Evolutionary conservation across 2,113 vertebrate genomes (phyloP).

Genomic region (Sula dactylatra): DNA sequence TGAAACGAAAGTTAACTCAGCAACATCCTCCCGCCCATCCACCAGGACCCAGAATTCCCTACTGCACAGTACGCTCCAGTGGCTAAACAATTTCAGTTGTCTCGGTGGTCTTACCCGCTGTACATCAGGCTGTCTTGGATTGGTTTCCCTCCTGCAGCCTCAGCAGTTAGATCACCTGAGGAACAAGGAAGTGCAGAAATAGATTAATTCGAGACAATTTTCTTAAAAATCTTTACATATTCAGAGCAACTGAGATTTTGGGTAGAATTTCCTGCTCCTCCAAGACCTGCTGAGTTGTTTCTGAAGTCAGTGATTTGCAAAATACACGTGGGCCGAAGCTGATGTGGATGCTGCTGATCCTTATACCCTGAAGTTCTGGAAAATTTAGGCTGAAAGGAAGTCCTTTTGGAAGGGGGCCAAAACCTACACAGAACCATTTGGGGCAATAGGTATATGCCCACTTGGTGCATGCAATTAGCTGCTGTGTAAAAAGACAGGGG

Average conservation of each 20-base stretch:
- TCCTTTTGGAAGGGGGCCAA: not conserved
- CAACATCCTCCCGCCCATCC: not conserved
- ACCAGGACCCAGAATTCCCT: not conserved
- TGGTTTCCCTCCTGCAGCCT: conserved; percentile 76
- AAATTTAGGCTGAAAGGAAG: not conserved
- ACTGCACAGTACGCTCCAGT: not conserved
- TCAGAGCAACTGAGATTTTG: not conserved
- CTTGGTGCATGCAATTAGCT: not conserved
- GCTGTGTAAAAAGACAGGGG: not conserved
- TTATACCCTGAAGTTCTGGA: not conserved
- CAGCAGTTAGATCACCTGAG: conserved; percentile 83
- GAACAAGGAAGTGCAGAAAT: not conserved
- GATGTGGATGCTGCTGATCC: not conserved
- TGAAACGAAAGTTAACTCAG: not conserved
- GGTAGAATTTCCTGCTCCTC: not conserved
- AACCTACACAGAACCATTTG: not conserved
- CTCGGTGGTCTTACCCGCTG: conserved; percentile 81
- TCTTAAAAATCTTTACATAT: not conserved
- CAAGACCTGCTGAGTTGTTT: not conserved
- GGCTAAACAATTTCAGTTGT: not conserved
- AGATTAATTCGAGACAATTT: not conserved
- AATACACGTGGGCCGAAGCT: not conserved
- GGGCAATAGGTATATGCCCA: not conserved
- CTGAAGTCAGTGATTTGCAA: not conserved
- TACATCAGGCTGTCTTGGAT: conserved; percentile 84